Conservation (phyloP, 2,113 vertebrate genomes). For the Xyliphius kryptos region DNA sequence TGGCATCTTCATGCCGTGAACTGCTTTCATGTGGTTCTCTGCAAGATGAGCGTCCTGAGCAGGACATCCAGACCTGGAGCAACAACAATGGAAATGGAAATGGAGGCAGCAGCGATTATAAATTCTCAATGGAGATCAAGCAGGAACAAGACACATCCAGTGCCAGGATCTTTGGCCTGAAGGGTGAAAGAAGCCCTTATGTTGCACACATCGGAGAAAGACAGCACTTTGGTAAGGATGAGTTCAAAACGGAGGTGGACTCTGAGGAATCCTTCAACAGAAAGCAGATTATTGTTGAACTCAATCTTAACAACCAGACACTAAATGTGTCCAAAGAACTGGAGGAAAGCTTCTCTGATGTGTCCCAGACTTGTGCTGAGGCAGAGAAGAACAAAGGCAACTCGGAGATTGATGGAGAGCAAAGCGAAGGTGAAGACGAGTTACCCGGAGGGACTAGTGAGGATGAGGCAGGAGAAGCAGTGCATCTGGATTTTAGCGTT, state of each 20-base stretch:
- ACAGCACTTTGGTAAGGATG: not conserved
- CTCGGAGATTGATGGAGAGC: conserved; percentile 33
- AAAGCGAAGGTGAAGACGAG: conserved; percentile 42
- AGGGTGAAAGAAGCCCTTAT: conserved; percentile 65
- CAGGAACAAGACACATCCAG: conserved; percentile 55
- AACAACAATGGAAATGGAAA: not conserved
- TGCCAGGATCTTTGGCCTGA: conserved; percentile 72
- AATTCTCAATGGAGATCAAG: conserved; percentile 32
- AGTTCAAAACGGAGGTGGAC: too few species aligned
- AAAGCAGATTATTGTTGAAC: conserved; percentile 82
- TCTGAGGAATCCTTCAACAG: conserved; percentile 61
- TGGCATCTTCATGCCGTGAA: conserved; percentile 76
- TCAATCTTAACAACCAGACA: conserved; percentile 84
- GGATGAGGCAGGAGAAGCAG: conserved; percentile 37
- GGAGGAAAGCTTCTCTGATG: conserved; percentile 60
- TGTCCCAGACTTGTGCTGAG: conserved; percentile 43
- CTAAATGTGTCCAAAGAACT: conserved; percentile 74
- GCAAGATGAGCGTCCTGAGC: conserved; percentile 59
- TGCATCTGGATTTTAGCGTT: not conserved
- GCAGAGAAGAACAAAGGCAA: conserved; percentile 29
- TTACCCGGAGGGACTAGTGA: conserved; percentile 31
- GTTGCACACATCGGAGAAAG: conserved; percentile 70
- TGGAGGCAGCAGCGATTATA: not conserved
- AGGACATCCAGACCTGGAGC: conserved; percentile 33
- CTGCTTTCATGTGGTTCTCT: conserved; percentile 72